Conservation (phyloP, 2,888 invertebrate species). For the Scelioninae gen. 2 region DNA sequence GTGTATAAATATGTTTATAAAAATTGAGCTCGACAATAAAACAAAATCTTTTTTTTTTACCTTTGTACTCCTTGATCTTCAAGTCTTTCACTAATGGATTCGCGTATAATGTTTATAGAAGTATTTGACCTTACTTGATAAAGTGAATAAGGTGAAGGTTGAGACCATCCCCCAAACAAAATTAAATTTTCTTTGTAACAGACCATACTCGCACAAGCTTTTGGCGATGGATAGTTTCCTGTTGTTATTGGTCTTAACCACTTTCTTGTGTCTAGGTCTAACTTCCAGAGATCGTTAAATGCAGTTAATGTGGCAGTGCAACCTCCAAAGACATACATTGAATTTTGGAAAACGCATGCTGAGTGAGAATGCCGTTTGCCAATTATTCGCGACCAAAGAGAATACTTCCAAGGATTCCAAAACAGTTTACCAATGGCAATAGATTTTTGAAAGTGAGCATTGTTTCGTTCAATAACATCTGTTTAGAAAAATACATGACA, state of each 20-base stretch:
- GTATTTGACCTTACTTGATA: conserved; percentile 79
- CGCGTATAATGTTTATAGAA: background rate
- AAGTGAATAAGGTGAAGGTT: conserved; percentile 90
- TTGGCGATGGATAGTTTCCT: conserved; percentile 95
- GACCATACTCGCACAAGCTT: conserved; percentile 96
- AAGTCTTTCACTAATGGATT: too few relatives aligned
- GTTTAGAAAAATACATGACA: background rate
- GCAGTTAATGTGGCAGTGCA: conserved; percentile 95
- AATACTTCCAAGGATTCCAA: conserved; percentile 82
- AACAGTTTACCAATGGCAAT: conserved; percentile 85
- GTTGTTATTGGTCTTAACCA: conserved; percentile 91
- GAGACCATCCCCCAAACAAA: conserved; percentile 97
- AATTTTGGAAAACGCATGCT: conserved; percentile 87
- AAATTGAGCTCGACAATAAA: too few relatives aligned
- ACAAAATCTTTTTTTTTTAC: too few relatives aligned
- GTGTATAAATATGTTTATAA: conserved; percentile 94
- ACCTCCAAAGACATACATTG: conserved; percentile 97
- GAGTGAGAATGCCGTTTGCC: conserved; percentile 95
- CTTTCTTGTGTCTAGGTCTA: conserved; percentile 89
- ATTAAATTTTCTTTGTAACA: conserved; percentile 88
- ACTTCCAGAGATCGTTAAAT: conserved; percentile 96
- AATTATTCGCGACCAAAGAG: conserved; percentile 83
- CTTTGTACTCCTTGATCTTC: too few relatives aligned
- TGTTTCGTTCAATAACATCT: conserved; percentile 88
- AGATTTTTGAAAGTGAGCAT: conserved; percentile 85